These are phyloP conservation scores for Byasa hedistus DNA, from an alignment of 2,888 invertebrate species.

Conservation along the genomic window DNA sequence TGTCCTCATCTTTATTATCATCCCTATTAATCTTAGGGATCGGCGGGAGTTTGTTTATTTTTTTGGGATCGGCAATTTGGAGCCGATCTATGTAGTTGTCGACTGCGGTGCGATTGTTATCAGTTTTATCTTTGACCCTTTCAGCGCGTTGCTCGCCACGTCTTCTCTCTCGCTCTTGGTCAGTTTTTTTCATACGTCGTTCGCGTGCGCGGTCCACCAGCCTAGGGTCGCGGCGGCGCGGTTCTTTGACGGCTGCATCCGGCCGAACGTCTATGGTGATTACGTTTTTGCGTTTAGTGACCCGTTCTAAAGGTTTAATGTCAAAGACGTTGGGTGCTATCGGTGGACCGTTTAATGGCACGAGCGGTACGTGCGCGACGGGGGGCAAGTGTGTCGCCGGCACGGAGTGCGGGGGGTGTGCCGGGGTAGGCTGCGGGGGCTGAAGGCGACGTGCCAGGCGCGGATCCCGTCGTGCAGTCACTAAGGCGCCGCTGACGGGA, in stretches of 20 bases:
- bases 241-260: constrained; percentile 35
- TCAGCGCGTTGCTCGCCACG: constrained; percentile 32
- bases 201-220: constrained; percentile 34
- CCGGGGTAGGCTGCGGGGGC: constrained; percentile 29
- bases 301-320: constrained; percentile 69
- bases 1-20: constrained; percentile 36
- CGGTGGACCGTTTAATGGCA: constrained; percentile 38
- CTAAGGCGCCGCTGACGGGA: constrained; percentile 61
- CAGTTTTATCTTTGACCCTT: constrained; percentile 32
- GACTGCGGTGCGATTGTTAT: constrained; percentile 32
- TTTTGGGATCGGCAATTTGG: constrained; percentile 51
- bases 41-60: constrained; percentile 66
- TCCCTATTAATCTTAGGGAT: constrained; percentile 62
- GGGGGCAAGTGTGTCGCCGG: constrained; percentile 29
- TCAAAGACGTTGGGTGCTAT: constrained; percentile 71
- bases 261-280: constrained; percentile 70
- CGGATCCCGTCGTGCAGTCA: constrained; percentile 54
- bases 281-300: constrained; percentile 68
- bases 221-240: constrained; percentile 41
- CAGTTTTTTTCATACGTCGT: constrained; percentile 22
- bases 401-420: constrained; percentile 27
- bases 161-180: constrained; percentile 28
- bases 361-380: constrained; percentile 29
- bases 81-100: constrained; percentile 49
- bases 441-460: constrained; percentile 51